Percentiles rank a stretch among this genome's conserved stretches.
Conservation (phyloP, 2,797 vertebrate genomes). For the Sebastes elongatus region DNA sequence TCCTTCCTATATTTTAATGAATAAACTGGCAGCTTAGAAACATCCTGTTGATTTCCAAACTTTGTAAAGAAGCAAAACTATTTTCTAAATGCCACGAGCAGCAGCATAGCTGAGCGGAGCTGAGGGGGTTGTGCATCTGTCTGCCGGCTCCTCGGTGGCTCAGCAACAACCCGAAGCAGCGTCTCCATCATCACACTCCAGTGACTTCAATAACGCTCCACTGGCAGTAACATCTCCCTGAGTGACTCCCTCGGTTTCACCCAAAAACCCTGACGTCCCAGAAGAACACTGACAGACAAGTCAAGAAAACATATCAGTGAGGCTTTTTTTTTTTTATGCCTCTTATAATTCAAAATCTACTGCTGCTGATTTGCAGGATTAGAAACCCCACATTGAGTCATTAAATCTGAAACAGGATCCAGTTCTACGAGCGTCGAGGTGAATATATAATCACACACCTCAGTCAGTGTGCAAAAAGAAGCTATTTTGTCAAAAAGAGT, state of each 20-base stretch:
- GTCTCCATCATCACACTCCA: constrained; percentile 55
- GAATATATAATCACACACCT: constrained; percentile 9
- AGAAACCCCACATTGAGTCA: not conserved
- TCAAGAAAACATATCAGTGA: not conserved
- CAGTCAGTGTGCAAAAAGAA: constrained; percentile 1
- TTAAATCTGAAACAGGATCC: not conserved
- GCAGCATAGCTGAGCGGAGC: not conserved
- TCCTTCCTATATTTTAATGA: not conserved
- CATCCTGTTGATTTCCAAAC: not conserved
- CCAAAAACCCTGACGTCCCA: constrained; percentile 14
- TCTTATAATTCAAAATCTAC: not conserved
- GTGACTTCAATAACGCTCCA: constrained; percentile 42
- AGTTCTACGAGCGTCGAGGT: not conserved
- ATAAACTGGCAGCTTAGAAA: not conserved
- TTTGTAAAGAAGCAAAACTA: not conserved
- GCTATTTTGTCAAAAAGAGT: constrained; percentile 21
- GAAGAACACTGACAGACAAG: constrained; percentile 4
- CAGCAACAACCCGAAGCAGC: constrained; percentile 36
- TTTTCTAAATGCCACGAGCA: not conserved
- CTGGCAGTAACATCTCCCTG: constrained; percentile 19
- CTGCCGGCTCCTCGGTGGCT: constrained; percentile 35
- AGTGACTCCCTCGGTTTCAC: constrained; percentile 22
- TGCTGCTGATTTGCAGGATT: not conserved
- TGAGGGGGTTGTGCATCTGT: constrained; percentile 25
- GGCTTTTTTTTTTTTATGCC: not conserved